Percentiles rank a stretch among this genome's conserved stretches.
phyloP scores from a whole-genome alignment of 2,888 invertebrate genomes.

The Drosophila mettleri region DNA sequence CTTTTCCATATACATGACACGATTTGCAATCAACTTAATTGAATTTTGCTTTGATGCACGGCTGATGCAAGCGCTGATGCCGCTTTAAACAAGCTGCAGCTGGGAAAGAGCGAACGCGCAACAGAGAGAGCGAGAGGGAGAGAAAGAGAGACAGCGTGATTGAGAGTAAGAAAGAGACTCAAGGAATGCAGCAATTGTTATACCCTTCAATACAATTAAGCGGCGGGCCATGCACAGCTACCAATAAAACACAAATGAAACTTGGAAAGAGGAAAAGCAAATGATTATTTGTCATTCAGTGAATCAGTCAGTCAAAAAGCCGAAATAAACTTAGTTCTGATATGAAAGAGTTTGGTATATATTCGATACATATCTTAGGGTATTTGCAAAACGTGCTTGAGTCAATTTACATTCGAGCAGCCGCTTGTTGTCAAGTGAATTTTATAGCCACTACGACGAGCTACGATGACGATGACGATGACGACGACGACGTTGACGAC shows the following conservation, averaged over 20 bases:
- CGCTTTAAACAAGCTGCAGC: conserved; percentile 33
- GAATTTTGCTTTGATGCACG: conserved; percentile 73
- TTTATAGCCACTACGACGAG: conserved; percentile 39
- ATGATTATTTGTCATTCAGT: neutral
- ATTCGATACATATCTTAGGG: conserved; percentile 11
- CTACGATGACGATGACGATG: neutral
- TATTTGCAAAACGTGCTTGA: conserved; percentile 3
- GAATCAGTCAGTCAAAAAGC: neutral
- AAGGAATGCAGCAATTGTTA: conserved; percentile 32
- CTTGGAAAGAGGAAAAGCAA: neutral
- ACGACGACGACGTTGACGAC: neutral
- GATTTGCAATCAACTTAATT: conserved; percentile 79
- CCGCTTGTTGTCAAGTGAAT: conserved; percentile 63
- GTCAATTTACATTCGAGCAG: neutral
- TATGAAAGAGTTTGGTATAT: no score
- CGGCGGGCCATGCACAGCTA: neutral
- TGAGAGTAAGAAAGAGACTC: conserved; percentile 6
- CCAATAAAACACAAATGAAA: neutral
- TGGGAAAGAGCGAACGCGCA: neutral
- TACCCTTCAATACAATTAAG: neutral
- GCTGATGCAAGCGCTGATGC: conserved; percentile 38
- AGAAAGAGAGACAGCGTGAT: neutral
- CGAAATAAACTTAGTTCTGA: no score
- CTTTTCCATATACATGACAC: conserved; percentile 34
- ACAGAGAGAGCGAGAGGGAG: neutral